Conservation (phyloP, 2,888 invertebrate genomes). For the Stenodema calcarata region DNA sequence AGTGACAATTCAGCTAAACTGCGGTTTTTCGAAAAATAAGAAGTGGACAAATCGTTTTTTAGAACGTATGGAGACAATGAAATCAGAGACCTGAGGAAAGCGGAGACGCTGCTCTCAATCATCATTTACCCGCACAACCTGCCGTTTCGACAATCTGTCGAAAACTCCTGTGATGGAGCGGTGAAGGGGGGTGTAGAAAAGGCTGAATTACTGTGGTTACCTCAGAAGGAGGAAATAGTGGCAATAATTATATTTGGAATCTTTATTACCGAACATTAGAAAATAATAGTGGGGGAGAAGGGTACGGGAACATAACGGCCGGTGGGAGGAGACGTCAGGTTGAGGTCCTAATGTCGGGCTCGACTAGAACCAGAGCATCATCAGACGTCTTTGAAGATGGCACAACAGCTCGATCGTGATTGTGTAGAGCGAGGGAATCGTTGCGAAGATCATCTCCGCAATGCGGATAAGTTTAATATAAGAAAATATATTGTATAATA, state of each 20-base stretch:
- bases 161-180: background rate
- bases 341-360: background rate
- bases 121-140: background rate
- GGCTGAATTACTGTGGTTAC: conserved; percentile 20
- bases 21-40: too few relatives aligned
- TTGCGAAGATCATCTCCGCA: too few relatives aligned
- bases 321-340: background rate
- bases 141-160: background rate
- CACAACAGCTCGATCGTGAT: too few relatives aligned
- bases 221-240: conserved; percentile 18
- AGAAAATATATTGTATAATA: too few relatives aligned
- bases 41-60: background rate
- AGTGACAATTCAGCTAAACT: too few relatives aligned
- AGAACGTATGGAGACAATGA: background rate
- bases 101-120: background rate
- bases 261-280: conserved; percentile 35
- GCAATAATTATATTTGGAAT: conserved; percentile 43
- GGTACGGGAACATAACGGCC: conserved; percentile 17
- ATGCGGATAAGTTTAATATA: too few relatives aligned
- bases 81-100: background rate
- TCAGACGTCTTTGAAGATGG: background rate
- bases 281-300: background rate
- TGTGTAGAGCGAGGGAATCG: too few relatives aligned
- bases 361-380: background rate
- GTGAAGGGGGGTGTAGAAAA: background rate